Base-by-base conservation (phyloP, 2,113 vertebrate genomes). In the Rissa tridactyla region DNA sequence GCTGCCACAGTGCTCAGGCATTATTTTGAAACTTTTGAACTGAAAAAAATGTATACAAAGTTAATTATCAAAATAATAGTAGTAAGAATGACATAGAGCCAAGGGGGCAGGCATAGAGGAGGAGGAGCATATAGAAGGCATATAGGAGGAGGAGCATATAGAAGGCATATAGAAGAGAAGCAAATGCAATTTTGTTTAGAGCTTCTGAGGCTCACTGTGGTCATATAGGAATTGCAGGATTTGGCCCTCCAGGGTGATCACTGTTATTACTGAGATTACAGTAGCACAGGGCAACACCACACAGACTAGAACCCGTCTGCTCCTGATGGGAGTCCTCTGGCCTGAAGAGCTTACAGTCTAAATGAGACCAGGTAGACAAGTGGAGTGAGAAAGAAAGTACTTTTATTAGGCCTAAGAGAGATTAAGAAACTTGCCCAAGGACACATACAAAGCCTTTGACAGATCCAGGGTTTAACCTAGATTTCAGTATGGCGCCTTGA, bases 351-450 rank as follows among this genome's bases (percentile, higher is more conserved):
- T 91, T 69, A 89, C 38, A 82, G 54, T 46, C 49, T 94, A 89
- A 91, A 79, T 91, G 83, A 93, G 61, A 96, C 65, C 57, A 96
- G 86, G 88, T 22, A 94, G 92, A 84, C 88, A 90, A 97, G 91
- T 60, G 92, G 66, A 90, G 75, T 96, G 62, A 97, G 81, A 82
- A 95, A 22, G 42, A 78, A 88, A 84, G 77, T 87, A 60, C 38
- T 94, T 92, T 85, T 95, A 82, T 85, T 90, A 82, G 75, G 71
- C 46, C 42, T 58, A 76, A 19, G 32, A 90, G 57, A 90, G 58
- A 95, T 90, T 80, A 94, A 79, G 66, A 92, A 70, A 70, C n/a
- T 90, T 73, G 81, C 95, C 75, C 61, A 92, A 85, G 62, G 94
- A 94, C 62, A 90, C 86, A 62, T 23, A 76, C 77, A 83, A 87